Conservation (phyloP, 2,113 vertebrate genomes). For the Cebus imitator region DNA sequence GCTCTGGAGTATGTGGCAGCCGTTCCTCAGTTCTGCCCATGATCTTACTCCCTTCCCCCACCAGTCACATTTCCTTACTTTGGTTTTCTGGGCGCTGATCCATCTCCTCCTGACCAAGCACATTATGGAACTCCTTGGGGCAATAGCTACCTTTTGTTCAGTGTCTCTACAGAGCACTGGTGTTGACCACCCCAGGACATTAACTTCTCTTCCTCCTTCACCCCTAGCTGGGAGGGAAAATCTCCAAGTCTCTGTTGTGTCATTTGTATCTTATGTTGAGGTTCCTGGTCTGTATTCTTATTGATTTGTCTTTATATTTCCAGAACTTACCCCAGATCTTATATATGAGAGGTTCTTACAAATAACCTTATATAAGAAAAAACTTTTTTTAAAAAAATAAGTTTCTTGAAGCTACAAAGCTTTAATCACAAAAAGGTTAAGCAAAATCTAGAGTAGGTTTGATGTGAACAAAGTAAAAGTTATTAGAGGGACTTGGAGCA, state of each 20-base stretch:
- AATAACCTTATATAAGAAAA: neutral
- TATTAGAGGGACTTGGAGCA: neutral
- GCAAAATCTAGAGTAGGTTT: neutral
- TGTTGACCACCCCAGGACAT: neutral
- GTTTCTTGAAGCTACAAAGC: neutral
- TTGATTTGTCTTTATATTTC: neutral
- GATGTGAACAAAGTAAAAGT: neutral
- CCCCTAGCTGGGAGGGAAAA: neutral
- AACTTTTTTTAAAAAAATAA: neutral
- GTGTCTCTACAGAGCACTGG: accelerated
- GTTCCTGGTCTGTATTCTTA: neutral
- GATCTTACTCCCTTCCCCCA: neutral
- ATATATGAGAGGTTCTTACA: neutral
- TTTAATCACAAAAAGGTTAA: neutral
- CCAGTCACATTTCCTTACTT: neutral
- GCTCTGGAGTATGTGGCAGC: neutral
- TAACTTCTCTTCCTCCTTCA: neutral
- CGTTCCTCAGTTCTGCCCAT: neutral
- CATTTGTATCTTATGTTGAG: neutral
- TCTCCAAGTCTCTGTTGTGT: neutral
- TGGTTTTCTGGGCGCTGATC: neutral
- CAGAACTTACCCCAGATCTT: neutral
- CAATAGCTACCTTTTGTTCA: neutral
- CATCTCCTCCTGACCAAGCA: neutral
- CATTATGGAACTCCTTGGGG: neutral